Evolutionary conservation across 1,140 invertebrate genomes (phyloP).

Genomic region (Dendrolimus punctatus): DNA sequence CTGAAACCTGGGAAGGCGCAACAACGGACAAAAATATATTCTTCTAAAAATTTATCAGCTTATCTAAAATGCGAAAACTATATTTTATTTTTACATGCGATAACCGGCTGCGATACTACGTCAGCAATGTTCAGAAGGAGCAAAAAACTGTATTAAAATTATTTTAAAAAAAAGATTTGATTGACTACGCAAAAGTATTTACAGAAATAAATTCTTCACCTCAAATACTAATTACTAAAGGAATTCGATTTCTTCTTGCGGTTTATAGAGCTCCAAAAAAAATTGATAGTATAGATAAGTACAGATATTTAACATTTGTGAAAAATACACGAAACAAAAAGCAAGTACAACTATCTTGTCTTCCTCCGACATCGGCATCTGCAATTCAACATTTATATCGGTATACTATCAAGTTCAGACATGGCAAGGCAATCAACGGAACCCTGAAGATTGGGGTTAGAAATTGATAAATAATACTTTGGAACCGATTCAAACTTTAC

Average conservation of each 20-base stretch:
- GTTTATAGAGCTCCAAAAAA: slow-evolving; percentile 13
- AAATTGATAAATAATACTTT: too few relatives aligned
- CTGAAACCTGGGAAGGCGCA: slow-evolving; percentile 8
- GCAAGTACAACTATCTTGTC: slow-evolving; percentile 9
- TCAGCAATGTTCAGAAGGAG: slow-evolving; percentile 7
- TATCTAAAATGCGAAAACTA: slow-evolving; percentile 5
- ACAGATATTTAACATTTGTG: slow-evolving; percentile 8
- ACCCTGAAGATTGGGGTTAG: too few relatives aligned
- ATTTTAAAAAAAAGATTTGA: slow-evolving; percentile 8
- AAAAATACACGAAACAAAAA: slow-evolving; percentile 11
- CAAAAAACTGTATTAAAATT: slow-evolving; percentile 6
- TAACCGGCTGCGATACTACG: slow-evolving; percentile 7
- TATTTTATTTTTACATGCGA: slow-evolving; percentile 12
- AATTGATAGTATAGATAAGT: slow-evolving; percentile 9
- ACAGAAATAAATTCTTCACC: too few relatives aligned
- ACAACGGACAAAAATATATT: slow-evolving; percentile 7
- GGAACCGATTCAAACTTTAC: too few relatives aligned
- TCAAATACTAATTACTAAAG: slow-evolving; percentile 8
- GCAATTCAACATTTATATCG: too few relatives aligned
- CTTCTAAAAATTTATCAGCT: slow-evolving; percentile 6
- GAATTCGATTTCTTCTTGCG: slow-evolving; percentile 12
- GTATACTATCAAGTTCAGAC: too few relatives aligned
- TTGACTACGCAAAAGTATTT: slow-evolving; percentile 5
- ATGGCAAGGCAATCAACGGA: too few relatives aligned
- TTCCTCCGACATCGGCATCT: slow-evolving; percentile 16